A percentile compares a stretch with the other conserved stretches of the same genome.
Conservation (phyloP, 2,888 invertebrate species). For the Dryadula phaetusa region DNA sequence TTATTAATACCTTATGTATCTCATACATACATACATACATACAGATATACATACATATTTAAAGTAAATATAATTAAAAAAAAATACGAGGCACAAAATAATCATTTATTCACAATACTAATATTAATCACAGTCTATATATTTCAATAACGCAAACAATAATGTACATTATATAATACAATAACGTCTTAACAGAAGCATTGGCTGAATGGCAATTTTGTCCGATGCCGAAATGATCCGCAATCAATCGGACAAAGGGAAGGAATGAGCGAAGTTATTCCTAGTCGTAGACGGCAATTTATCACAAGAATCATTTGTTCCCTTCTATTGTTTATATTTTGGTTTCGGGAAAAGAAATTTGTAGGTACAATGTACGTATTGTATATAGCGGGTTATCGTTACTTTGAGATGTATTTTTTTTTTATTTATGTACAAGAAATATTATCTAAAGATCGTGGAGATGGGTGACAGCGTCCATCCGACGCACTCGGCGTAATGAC, state of each 20-base stretch:
- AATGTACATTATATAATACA: conserved; percentile 7
- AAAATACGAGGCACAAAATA: too few relatives aligned
- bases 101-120: background rate
- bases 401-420: background rate
- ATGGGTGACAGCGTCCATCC: too few relatives aligned
- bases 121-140: background rate
- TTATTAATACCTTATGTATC: too few relatives aligned
- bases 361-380: background rate
- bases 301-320: conserved; percentile 71
- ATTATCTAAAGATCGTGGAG: too few relatives aligned
- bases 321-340: conserved; percentile 59
- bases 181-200: conserved; percentile 8
- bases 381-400: background rate
- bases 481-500: too few relatives aligned
- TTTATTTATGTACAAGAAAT: background rate
- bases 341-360: conserved; percentile 2
- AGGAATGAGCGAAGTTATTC: conserved; percentile 66
- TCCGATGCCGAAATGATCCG: conserved; percentile 71
- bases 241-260: conserved; percentile 76
- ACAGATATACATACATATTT: too few relatives aligned
- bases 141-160: conserved; percentile 12
- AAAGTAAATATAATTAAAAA: too few relatives aligned
- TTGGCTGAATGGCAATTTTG: conserved; percentile 61
- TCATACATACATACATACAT: too few relatives aligned
- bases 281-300: conserved; percentile 62